Base-by-base conservation (phyloP, 2,888 invertebrate genomes). In the Ectobius pallidus region DNA sequence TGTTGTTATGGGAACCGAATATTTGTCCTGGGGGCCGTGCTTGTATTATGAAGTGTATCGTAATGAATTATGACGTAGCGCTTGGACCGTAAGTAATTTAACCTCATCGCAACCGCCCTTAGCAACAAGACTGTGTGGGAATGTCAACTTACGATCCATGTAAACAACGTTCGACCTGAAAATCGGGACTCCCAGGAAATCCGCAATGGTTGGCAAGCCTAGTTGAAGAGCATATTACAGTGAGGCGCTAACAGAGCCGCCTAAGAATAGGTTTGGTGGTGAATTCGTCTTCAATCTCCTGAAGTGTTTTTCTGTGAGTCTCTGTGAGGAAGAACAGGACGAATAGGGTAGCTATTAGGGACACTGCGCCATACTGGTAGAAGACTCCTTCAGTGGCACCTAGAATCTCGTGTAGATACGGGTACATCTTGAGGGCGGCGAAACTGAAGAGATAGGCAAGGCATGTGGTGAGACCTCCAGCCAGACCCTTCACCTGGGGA, bases 391-490 rank as follows among this genome's bases (percentile, higher is more conserved):
- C 52, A 3, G 65, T 22, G 4, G 61, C 27, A 0, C 67, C 70
- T 6, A 55, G 16, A 6, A 22, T 16, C 14, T 6, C 9, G 34
- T 44, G 27, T 14, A 71, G 34, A 1, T n/a, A 80, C 0, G 85
- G 85, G 77, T 86, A 87, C 1, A 82, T 80, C 77, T 88, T 88
- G 0, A 87, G 83, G 1, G 84, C 83, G 1, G 85, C 78, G 73
- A 87, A 88, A 76, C 86, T 86, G 76, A 87, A 87, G 3, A 84
- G 77, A 74, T 87, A 88, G 1, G 83, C 86, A 0, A 83, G 73
- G 58, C 84, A 84, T 0, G 85, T 83, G 0, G 85, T 84, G 1
- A 86, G 70, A 0, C 87, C 86, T 0, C 85, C 83, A 0, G 87
- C 84, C 18, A 78, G 62, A 2, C 87, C 87, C 32, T 87, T 83